A percentile compares a stretch with the other conserved stretches of the same genome.
phyloP scores from a whole-genome alignment of 2,888 invertebrate species.

The Peribatodes rhomboidaria region DNA sequence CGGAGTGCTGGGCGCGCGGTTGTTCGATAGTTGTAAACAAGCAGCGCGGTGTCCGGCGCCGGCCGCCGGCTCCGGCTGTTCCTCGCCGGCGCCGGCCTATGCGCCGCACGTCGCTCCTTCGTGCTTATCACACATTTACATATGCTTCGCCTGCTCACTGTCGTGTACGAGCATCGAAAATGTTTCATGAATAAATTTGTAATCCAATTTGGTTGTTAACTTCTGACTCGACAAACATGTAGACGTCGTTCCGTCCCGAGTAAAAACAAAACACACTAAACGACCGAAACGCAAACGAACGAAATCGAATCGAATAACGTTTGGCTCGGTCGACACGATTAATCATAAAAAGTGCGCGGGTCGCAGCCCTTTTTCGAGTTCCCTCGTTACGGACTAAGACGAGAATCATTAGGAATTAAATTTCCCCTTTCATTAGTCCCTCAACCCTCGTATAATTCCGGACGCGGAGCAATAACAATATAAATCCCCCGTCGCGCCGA shows the following conservation, averaged over 20 bases:
- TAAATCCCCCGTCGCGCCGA: slow-evolving; percentile 87
- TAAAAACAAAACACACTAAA: slow-evolving; percentile 67
- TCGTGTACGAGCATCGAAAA: slow-evolving; percentile 82
- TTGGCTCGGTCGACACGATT: slow-evolving; percentile 75
- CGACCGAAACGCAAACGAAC: slow-evolving; percentile 63
- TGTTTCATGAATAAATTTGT: slow-evolving; percentile 85
- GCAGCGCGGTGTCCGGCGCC: slow-evolving; percentile 21
- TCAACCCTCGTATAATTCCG: slow-evolving; percentile 87
- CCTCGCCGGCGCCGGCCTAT: slow-evolving; percentile 52
- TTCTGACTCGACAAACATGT: slow-evolving; percentile 71
- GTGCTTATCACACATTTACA: slow-evolving; percentile 84
- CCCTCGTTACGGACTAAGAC: slow-evolving; percentile 87
- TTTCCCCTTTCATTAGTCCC: slow-evolving; percentile 87
- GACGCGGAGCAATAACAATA: slow-evolving; percentile 87
- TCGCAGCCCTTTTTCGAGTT: slow-evolving; percentile 85
- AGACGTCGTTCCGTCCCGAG: slow-evolving; percentile 62
- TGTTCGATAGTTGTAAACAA: slow-evolving; percentile 35
- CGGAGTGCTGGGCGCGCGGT: slow-evolving; percentile 18
- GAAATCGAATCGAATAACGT: slow-evolving; percentile 74
- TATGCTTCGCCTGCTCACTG: slow-evolving; percentile 77
- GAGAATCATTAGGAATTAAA: slow-evolving; percentile 87
- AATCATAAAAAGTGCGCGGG: slow-evolving; percentile 81
- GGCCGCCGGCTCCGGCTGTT: slow-evolving; percentile 1
- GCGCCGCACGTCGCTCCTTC: slow-evolving; percentile 69
- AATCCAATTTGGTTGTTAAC: slow-evolving; percentile 81